Conservation (phyloP, 2,888 invertebrate genomes). For the Tipula unca region DNA sequence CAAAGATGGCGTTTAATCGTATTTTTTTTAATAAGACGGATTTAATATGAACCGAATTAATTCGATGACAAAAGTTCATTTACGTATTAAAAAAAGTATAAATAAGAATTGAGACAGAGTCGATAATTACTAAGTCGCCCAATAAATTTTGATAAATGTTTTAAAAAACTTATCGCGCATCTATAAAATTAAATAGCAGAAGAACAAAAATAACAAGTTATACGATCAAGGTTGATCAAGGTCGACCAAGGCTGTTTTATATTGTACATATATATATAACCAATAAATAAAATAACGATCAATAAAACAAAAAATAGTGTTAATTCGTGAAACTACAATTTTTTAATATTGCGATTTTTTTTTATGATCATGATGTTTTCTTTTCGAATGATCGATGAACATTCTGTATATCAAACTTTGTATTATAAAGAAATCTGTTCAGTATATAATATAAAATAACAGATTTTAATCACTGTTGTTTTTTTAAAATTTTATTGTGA, state of each 20-base stretch:
- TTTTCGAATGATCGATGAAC: not conserved
- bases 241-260: not conserved
- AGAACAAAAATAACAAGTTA: not conserved
- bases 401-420: not conserved
- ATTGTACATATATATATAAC: not conserved
- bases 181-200: not conserved
- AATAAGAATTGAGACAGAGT: not conserved
- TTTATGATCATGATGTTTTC: not conserved
- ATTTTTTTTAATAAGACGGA: too few species aligned
- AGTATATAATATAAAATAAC: not conserved
- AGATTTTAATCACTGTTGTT: not conserved
- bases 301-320: not conserved
- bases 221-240: constrained; percentile 8
- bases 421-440: not conserved
- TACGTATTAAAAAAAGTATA: not conserved
- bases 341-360: not conserved
- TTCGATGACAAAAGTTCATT: not conserved
- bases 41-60: too few species aligned
- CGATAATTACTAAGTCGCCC: not conserved
- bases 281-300: not conserved
- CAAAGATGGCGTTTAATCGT: too few species aligned
- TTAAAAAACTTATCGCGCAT: not conserved
- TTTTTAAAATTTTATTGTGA: not conserved
- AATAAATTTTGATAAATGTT: constrained; percentile 4
- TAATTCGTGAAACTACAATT: not conserved